Conservation (phyloP, 2,113 vertebrate species). For the Cercocebus atys region DNA sequence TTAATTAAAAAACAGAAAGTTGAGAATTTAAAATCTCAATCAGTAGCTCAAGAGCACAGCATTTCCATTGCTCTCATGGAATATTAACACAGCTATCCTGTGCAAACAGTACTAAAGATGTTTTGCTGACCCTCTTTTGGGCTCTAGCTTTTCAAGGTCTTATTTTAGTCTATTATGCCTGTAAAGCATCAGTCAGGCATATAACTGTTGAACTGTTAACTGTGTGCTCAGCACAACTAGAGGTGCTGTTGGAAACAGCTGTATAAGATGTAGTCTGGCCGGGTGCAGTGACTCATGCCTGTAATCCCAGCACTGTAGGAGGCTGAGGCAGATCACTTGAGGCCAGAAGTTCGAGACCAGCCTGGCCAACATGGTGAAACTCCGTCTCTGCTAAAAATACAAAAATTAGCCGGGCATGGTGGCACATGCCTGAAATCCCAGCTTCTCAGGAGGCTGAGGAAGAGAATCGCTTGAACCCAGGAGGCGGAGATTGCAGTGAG, state of each 20-base stretch:
- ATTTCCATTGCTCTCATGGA: background rate
- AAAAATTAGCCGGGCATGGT: too few species aligned
- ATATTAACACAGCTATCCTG: background rate
- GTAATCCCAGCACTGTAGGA: too few species aligned
- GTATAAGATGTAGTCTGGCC: background rate
- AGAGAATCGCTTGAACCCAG: too few species aligned
- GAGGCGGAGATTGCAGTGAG: too few species aligned
- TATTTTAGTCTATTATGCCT: constrained; percentile 29
- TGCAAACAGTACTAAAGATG: background rate
- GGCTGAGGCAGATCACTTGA: too few species aligned
- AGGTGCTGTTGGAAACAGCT: background rate
- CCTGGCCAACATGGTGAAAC: too few species aligned
- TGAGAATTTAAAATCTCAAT: background rate
- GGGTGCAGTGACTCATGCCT: too few species aligned
- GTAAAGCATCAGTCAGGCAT: constrained; percentile 8
- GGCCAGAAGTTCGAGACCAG: too few species aligned
- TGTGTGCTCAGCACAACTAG: background rate
- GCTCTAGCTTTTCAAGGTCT: constrained; percentile 2
- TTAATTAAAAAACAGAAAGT: background rate
- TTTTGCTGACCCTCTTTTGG: constrained; percentile 38
- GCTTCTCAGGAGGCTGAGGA: too few species aligned
- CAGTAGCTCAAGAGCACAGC: background rate
- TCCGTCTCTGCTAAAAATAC: too few species aligned
- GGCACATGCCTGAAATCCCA: too few species aligned
- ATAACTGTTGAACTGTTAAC: background rate